These are phyloP conservation scores for Irena cyanogastra DNA, from an alignment of 2,113 vertebrate genomes.

Conservation along the genomic window DNA sequence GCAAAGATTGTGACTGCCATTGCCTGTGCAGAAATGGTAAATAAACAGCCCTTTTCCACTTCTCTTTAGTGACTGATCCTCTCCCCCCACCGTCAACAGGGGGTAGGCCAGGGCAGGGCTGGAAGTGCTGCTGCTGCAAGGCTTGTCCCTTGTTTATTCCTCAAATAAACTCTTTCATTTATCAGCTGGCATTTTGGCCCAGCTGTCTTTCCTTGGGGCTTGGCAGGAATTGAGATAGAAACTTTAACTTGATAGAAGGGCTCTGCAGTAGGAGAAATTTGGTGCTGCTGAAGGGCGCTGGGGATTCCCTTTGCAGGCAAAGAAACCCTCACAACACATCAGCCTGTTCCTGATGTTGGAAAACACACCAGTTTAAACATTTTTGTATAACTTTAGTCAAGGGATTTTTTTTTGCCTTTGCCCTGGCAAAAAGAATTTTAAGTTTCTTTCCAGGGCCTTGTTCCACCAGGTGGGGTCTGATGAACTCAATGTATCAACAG, in stretches of 20 bases:
- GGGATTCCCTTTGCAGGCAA: not conserved
- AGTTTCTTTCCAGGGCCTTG: not conserved
- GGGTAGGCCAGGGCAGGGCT: not conserved
- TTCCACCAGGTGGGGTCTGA: not conserved
- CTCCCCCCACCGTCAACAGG: accelerated
- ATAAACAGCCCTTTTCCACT: not conserved
- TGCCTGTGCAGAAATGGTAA: not conserved
- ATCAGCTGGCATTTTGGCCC: not conserved
- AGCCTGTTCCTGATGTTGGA: not conserved
- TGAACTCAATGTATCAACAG: not conserved
- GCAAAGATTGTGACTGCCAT: not conserved
- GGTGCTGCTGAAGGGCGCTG: not conserved
- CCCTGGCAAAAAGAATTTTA: not conserved
- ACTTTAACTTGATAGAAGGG: not conserved
- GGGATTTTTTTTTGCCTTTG: not conserved
- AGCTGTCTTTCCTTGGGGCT: not conserved
- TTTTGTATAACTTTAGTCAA: no score
- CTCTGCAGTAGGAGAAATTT: not conserved
- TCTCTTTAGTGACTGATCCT: not conserved
- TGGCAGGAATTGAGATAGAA: not conserved
- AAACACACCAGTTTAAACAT: not conserved
- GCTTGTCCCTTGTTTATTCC: not conserved
- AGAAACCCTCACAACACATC: not conserved
- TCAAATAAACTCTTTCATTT: not conserved
- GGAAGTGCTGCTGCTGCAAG: not conserved